These are phyloP conservation scores for Ectemnius lituratus DNA, from an alignment of 2,888 invertebrate species.

Conservation along the genomic window DNA sequence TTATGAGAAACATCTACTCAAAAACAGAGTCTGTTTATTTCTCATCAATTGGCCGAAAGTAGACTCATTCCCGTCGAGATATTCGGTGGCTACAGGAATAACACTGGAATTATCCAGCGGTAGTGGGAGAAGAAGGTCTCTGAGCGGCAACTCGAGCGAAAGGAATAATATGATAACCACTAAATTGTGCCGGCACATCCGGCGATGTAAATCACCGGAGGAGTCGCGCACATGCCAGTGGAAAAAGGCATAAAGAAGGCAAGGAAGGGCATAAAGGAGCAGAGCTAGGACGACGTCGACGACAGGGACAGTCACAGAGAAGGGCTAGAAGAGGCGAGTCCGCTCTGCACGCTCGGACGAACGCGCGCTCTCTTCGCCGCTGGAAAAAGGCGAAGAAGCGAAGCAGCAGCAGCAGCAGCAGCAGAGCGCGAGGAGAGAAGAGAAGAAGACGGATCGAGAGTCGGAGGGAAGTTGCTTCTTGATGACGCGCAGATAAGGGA, in stretches of 20 bases:
- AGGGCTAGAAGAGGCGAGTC: neutral
- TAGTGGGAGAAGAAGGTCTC: neutral
- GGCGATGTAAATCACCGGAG: constrained; percentile 72
- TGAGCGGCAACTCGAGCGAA: neutral
- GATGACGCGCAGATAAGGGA: constrained; percentile 77
- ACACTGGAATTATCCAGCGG: too few relatives aligned
- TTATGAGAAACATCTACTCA: too few relatives aligned
- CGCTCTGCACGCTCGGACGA: too few relatives aligned
- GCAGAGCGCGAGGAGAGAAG: constrained; percentile 23
- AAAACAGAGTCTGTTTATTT: too few relatives aligned
- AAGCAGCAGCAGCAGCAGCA: neutral
- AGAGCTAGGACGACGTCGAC: constrained; percentile 28
- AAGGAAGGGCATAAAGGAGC: constrained; percentile 15
- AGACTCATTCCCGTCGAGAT: too few relatives aligned
- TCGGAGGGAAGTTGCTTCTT: constrained; percentile 65
- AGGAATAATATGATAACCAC: constrained; percentile 52
- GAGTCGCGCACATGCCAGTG: constrained; percentile 39
- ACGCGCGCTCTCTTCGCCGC: too few relatives aligned
- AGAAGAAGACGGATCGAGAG: constrained; percentile 52
- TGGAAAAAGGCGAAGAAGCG: too few relatives aligned
- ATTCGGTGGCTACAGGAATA: too few relatives aligned
- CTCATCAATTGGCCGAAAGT: too few relatives aligned
- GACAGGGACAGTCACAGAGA: constrained; percentile 34
- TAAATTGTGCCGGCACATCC: constrained; percentile 66
- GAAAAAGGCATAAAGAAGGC: constrained; percentile 24